Conservation (phyloP, 1,140 invertebrate genomes). For the Pachypeltis micranthus region DNA sequence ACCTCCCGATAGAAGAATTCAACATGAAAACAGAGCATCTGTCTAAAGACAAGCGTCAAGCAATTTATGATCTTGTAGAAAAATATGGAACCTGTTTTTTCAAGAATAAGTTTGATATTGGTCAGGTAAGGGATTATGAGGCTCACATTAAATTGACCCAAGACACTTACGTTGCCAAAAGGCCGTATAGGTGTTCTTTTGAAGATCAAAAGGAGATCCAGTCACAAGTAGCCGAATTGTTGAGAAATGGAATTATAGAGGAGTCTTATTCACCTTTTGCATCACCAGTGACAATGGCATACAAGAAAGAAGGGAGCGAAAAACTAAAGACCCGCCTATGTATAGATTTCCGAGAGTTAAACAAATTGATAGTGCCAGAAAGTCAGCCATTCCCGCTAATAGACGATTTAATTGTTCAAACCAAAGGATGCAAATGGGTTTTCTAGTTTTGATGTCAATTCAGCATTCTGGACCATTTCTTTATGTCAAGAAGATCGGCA, state of each 20-base stretch:
- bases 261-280: slow-evolving; percentile 34
- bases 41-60: too few relatives aligned
- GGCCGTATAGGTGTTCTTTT: slow-evolving; percentile 30
- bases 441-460: slow-evolving; percentile 33
- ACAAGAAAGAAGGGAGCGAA: slow-evolving; percentile 29
- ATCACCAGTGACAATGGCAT: slow-evolving; percentile 27
- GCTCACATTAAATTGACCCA: slow-evolving; percentile 31
- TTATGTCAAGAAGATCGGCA: slow-evolving; percentile 30
- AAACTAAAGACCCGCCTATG: slow-evolving; percentile 30
- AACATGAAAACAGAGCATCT: too few relatives aligned
- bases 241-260: slow-evolving; percentile 31
- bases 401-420: slow-evolving; percentile 30
- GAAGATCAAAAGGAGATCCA: slow-evolving; percentile 34
- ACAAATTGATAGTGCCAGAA: slow-evolving; percentile 33
- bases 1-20: too few relatives aligned
- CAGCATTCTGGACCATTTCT: slow-evolving; percentile 35
- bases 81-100: slow-evolving; percentile 30
- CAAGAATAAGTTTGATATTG: slow-evolving; percentile 33
- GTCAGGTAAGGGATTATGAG: slow-evolving; percentile 25
- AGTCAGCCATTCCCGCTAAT: slow-evolving; percentile 33
- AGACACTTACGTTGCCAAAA: too few relatives aligned
- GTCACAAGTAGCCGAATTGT: slow-evolving; percentile 31
- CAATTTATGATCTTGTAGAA: slow-evolving; percentile 26
- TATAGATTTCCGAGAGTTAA: slow-evolving; percentile 32
- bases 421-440: slow-evolving; percentile 32